Percentiles rank a stretch among this genome's conserved stretches.
These are phyloP conservation scores for Apocheima hispidaria DNA, from an alignment of 2,888 invertebrate species.

Conservation along the genomic window DNA sequence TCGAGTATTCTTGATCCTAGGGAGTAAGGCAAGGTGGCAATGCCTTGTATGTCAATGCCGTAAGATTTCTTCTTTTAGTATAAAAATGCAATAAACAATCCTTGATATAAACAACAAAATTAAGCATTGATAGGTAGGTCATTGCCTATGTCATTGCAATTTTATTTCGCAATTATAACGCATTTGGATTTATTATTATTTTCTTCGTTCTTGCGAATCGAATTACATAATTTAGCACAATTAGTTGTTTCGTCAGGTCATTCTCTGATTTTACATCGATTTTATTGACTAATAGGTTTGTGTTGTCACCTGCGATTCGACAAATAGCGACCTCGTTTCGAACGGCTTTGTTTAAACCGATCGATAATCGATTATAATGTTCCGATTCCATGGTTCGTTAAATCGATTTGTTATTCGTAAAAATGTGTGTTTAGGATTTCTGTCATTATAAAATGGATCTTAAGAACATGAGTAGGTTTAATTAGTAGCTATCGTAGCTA, in stretches of 20 bases:
- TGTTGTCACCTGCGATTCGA: slow-evolving; percentile 40
- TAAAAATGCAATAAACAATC: too few relatives aligned
- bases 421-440: background rate
- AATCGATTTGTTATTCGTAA: slow-evolving; percentile 4
- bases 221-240: slow-evolving; percentile 35
- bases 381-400: slow-evolving; percentile 45
- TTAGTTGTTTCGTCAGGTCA: slow-evolving; percentile 23
- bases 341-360: slow-evolving; percentile 46
- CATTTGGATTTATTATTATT: slow-evolving; percentile 4
- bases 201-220: slow-evolving; percentile 36
- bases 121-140: background rate
- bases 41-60: too few relatives aligned
- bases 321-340: slow-evolving; percentile 47
- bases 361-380: slow-evolving; percentile 40
- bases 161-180: background rate
- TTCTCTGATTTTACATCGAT: slow-evolving; percentile 30
- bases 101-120: background rate
- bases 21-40: too few relatives aligned
- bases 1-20: too few relatives aligned
- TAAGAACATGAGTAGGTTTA: background rate
- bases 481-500: background rate
- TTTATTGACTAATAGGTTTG: slow-evolving; percentile 39
- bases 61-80: too few relatives aligned
- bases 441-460: slow-evolving; percentile 6
- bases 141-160: slow-evolving; percentile 2